A percentile compares a stretch with the other conserved stretches of the same genome.
Conservation (phyloP, 2,797 vertebrate species). For the Ficedula albicollis region DNA sequence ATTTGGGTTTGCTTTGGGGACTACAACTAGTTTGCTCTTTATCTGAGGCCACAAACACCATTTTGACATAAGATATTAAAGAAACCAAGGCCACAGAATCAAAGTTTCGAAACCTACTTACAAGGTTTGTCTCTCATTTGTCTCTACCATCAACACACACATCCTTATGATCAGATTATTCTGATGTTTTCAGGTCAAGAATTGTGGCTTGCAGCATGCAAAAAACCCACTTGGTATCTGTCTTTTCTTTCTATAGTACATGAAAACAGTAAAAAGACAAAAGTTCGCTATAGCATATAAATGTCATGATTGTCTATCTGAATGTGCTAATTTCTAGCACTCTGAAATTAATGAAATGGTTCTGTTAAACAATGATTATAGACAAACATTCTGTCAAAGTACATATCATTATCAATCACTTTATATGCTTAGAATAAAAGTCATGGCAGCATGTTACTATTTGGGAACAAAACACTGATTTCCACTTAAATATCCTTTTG, state of each 20-base stretch:
- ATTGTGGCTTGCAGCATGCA: background rate
- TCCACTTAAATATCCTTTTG: background rate
- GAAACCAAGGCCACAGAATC: background rate
- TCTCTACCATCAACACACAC: background rate
- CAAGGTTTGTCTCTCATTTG: background rate
- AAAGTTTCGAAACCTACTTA: background rate
- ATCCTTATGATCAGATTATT: background rate
- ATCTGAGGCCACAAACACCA: background rate
- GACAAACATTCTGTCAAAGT: background rate
- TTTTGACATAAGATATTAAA: background rate
- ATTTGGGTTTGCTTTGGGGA: background rate
- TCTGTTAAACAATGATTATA: background rate
- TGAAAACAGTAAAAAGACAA: background rate
- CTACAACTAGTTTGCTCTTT: background rate
- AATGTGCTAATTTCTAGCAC: background rate
- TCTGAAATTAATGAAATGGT: background rate
- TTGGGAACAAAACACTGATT: background rate
- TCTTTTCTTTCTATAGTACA: background rate
- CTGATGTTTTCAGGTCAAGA: constrained; percentile 3
- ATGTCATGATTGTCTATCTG: background rate
- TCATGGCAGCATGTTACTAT: background rate
- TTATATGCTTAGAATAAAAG: background rate
- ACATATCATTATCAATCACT: background rate
- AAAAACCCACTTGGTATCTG: background rate
- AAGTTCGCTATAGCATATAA: background rate